Evolutionary conservation across 2,113 vertebrate genomes (phyloP).

Genomic region (Xenopus borealis): DNA sequence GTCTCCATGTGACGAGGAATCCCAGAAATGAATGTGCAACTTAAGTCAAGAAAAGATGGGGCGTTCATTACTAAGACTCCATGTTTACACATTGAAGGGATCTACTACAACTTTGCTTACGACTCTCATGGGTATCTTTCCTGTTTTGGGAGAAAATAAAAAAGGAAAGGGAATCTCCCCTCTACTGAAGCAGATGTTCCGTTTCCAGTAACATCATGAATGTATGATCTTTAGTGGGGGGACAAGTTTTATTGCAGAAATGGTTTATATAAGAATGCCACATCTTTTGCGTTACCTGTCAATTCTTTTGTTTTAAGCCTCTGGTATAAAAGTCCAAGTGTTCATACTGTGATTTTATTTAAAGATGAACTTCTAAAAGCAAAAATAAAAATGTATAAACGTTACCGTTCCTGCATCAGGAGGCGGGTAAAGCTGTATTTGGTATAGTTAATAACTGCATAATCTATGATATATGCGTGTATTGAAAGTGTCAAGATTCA

Average conservation of each 20-base stretch:
- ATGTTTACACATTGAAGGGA: too few relatives aligned
- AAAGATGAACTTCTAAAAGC: slow-evolving; percentile 74
- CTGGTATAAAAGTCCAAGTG: slow-evolving; percentile 71
- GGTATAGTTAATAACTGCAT: slow-evolving; percentile 77
- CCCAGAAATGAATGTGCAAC: too few relatives aligned
- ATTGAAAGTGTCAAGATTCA: slow-evolving; percentile 78
- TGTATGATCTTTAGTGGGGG: slow-evolving; percentile 69
- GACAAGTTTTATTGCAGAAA: slow-evolving; percentile 60
- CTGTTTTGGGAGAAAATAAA: too few relatives aligned
- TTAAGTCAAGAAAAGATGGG: slow-evolving; percentile 63
- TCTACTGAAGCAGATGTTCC: too few relatives aligned
- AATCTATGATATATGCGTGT: slow-evolving; percentile 78
- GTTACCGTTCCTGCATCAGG: slow-evolving; percentile 81
- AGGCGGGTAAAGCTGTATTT: slow-evolving; percentile 77
- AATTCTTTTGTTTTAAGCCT: slow-evolving; percentile 65
- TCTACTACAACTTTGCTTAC: too few relatives aligned
- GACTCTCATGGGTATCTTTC: too few relatives aligned
- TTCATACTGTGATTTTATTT: slow-evolving; percentile 79
- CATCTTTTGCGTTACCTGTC: slow-evolving; percentile 51
- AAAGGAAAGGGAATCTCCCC: too few relatives aligned
- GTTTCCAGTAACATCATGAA: slow-evolving; percentile 78
- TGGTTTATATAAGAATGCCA: slow-evolving; percentile 64
- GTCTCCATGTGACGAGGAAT: slow-evolving; percentile 64
- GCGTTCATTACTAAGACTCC: background rate
- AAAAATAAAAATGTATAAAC: slow-evolving; percentile 62